A percentile compares a stretch with the other conserved stretches of the same genome.
Conservation (phyloP, 2,888 invertebrate species). For the Drosophila neotestacea region DNA sequence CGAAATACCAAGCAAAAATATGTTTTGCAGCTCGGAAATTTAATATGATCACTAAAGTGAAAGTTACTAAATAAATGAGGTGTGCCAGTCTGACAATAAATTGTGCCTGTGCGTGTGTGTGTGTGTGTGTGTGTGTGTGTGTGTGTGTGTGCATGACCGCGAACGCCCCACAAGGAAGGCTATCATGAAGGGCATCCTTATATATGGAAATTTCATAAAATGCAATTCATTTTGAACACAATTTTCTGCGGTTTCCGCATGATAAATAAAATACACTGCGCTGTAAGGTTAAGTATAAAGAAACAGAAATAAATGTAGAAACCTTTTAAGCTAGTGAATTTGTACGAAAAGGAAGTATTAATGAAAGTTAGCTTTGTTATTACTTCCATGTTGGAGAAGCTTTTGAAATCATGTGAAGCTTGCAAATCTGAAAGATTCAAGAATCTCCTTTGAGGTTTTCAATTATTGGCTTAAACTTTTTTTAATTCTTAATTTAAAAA, state of each 20-base stretch:
- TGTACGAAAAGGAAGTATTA: no score
- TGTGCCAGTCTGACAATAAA: constrained; percentile 48
- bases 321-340: no score
- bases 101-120: constrained; percentile 14
- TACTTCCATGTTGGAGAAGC: no score
- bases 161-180: constrained; percentile 77
- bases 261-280: constrained; percentile 52
- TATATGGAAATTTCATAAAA: constrained; percentile 74
- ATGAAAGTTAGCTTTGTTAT: no score
- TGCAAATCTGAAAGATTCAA: no score
- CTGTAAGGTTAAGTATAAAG: constrained; percentile 21
- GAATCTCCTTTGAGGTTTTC: no score
- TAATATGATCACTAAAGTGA: constrained; percentile 79
- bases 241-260: constrained; percentile 78
- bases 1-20: constrained; percentile 61
- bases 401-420: no score
- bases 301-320: not conserved
- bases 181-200: constrained; percentile 78
- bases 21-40: constrained; percentile 79
- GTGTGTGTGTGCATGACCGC: constrained; percentile 67
- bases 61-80: constrained; percentile 71
- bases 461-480: not conserved
- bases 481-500: not conserved
- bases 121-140: constrained; percentile 36
- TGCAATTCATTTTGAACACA: constrained; percentile 73